Evolutionary conservation across 1,140 invertebrate species (phyloP), one percentile per base, ranked within the genome.

Genomic region (Ylistrum balloti): DNA sequence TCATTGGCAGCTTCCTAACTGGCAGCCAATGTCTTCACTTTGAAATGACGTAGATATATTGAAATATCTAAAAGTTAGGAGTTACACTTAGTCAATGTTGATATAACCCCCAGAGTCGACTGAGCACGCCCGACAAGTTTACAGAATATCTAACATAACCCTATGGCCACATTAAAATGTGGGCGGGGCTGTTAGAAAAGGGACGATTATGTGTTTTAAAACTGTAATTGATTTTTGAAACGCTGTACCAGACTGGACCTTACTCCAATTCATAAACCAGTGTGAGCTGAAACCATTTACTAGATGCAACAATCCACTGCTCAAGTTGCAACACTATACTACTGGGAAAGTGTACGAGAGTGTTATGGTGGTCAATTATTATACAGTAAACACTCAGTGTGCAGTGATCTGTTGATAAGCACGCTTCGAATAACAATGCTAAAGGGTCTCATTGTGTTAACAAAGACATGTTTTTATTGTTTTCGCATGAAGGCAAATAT

Each of bases 291-390:
- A 74, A 74, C 15, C 56, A 74, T 74, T 74, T 74, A 74, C 56
- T n/a, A 74, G 56, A 74, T 74, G 56, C 56, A 74, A 74, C 56
- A 74, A 74, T 74, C 13, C 3, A 74, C 13, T 74, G 56, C 56
- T 74, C 56, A 74, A 74, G 56, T 74, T 74, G 56, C 56, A 74
- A 74, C 56, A 74, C 56, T 74, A 74, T 74, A 74, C 56, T 74
- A 74, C n/a, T 74, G 56, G 20, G 56, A 74, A 74, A 74, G 56
- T 74, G 56, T 74, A 74, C 11, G 1, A 28, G n/a, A n/a, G 56
- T 28, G 28, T 74, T 74, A n/a, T 74, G 15, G 56, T 74, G 56
- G 56, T 74, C 56, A 74, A 74, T 74, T n/a, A 74, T 38, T 2
- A 28, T 28, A n/a, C 56, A 74, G 56, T 74, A 22, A 74, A 74